A percentile compares a stretch with the other conserved stretches of the same genome.
phyloP scores from a whole-genome alignment of 2,113 vertebrate species.

The Pantherophis guttatus region DNA sequence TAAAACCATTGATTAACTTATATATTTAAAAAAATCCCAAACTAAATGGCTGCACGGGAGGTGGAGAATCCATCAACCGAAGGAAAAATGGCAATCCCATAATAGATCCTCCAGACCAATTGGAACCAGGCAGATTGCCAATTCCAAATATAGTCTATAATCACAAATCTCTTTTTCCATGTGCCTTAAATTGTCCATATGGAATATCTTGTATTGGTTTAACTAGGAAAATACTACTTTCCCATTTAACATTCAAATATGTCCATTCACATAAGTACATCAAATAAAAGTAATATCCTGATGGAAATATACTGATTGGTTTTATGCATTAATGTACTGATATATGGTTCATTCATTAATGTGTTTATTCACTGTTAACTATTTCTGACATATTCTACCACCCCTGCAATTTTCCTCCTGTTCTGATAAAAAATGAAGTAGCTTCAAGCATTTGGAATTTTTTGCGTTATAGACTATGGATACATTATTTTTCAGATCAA shows the following conservation, averaged over 20 bases:
- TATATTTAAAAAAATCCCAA: neutral
- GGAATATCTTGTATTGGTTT: neutral
- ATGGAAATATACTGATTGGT: neutral
- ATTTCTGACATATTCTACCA: neutral
- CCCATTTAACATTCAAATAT: neutral
- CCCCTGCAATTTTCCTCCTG: neutral
- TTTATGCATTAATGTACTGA: neutral
- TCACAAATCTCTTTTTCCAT: neutral
- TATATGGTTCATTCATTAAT: neutral
- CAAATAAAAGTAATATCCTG: neutral
- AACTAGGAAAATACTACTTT: neutral
- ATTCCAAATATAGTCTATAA: neutral
- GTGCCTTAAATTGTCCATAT: neutral
- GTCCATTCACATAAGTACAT: neutral
- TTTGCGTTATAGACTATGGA: neutral
- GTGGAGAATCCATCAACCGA: neutral
- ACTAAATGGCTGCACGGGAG: neutral
- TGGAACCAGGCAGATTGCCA: neutral
- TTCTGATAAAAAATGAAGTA: neutral
- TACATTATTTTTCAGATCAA: neutral
- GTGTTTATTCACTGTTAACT: neutral
- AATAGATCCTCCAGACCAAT: neutral
- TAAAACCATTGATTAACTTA: neutral
- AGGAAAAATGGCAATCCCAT: neutral
- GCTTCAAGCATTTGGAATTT: neutral